Conservation (phyloP, 1,140 invertebrate genomes). For the honey bee (Apis mellifera) region Amel_HAv3.1 CM009936.2:15363001-15363500, state of each 20-base stretch:
- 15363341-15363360: not conserved
- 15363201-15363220: not conserved
- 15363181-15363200: not conserved
- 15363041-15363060: not conserved
- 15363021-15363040: not conserved
- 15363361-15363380: not conserved
- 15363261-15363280: constrained; percentile 21
- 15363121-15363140: not conserved
- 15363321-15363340: too few relatives aligned
- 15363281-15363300: not conserved
- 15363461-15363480: not conserved
- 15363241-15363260: not conserved
- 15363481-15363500: not conserved
- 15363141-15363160: too few relatives aligned
- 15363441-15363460: not conserved
- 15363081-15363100: constrained; percentile 15
- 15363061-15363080: not conserved
- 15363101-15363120: constrained; percentile 23
- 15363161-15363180: not conserved
- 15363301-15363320: not conserved
- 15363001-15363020: not conserved
- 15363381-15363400: not conserved
- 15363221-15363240: not conserved
- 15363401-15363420: not conserved
- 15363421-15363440: not conserved